Percentiles rank a stretch among this genome's conserved stretches.
These are phyloP conservation scores for Drosophila burlai DNA, from an alignment of 1,140 invertebrate genomes.

Conservation along the genomic window DNA sequence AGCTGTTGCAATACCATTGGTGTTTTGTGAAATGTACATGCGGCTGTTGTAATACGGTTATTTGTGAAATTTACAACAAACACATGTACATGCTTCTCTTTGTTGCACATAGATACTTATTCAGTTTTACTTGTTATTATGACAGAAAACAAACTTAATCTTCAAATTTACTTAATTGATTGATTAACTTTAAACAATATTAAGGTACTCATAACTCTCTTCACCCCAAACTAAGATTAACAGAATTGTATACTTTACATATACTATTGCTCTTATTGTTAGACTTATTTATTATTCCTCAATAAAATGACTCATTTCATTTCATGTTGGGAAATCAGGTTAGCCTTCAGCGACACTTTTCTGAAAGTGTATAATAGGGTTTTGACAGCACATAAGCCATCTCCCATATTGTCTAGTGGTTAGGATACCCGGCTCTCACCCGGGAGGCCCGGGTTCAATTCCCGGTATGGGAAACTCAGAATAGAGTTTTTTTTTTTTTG, in stretches of 20 bases:
- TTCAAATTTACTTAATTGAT: background rate
- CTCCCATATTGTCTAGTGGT: conserved; percentile 91
- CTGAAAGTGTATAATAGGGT: background rate
- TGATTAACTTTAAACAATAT: too few species aligned
- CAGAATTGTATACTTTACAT: background rate
- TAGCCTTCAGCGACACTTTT: background rate
- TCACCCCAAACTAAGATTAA: background rate
- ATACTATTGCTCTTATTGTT: background rate
- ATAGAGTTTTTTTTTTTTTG: too few species aligned
- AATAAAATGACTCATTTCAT: background rate
- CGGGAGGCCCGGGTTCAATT: conserved; percentile 90
- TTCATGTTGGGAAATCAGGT: background rate
- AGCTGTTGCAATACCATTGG: too few species aligned
- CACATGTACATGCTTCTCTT: background rate
- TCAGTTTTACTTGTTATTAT: background rate
- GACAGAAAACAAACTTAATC: background rate
- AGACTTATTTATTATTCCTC: background rate
- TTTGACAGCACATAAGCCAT: background rate
- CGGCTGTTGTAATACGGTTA: too few species aligned
- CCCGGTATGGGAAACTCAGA: conserved; percentile 87
- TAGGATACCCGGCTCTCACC: conserved; percentile 94
- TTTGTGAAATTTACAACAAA: too few species aligned
- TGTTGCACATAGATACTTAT: too few species aligned
- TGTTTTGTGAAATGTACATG: too few species aligned
- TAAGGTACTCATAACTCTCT: too few species aligned